A percentile compares a stretch with the other conserved stretches of the same genome.
Evolutionary conservation across 2,113 vertebrate species (phyloP).

Genomic region (Pseudorhombus dupliciocellatus): DNA sequence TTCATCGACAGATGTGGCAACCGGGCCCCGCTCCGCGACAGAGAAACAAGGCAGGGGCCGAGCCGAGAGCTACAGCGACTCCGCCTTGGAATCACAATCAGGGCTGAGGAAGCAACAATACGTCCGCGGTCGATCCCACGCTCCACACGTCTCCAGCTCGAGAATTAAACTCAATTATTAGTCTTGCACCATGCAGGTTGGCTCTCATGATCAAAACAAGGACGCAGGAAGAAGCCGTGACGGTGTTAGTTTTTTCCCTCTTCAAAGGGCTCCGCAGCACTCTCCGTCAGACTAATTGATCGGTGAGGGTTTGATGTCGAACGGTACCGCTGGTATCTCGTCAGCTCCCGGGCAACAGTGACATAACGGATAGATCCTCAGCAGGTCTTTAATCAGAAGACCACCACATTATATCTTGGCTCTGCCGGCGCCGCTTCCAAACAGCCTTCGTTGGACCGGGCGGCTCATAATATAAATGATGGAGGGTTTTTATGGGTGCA

Average conservation of each 20-base stretch:
- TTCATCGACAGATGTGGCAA: constrained; percentile 61
- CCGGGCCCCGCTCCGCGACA: constrained; percentile 30
- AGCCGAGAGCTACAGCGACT: background rate
- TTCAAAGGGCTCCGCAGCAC: constrained; percentile 6
- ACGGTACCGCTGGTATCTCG: background rate
- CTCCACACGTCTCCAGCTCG: background rate
- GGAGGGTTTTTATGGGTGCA: constrained; percentile 57
- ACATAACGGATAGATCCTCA: constrained; percentile 8
- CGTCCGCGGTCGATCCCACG: background rate
- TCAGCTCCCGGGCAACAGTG: background rate
- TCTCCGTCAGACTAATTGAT: background rate
- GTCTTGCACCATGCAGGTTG: background rate
- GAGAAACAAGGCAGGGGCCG: constrained; percentile 25
- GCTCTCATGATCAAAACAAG: constrained; percentile 21
- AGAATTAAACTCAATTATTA: background rate
- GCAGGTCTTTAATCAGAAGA: constrained; percentile 21
- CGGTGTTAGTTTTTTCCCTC: background rate
- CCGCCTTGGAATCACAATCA: background rate
- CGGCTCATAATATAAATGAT: constrained; percentile 60
- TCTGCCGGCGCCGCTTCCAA: constrained; percentile 25
- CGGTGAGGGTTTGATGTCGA: constrained; percentile 38
- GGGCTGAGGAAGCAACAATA: background rate
- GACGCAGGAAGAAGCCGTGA: background rate
- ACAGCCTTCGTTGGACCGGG: constrained; percentile 34
- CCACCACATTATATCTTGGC: constrained; percentile 1